Evolutionary conservation across 2,113 vertebrate genomes (phyloP), one percentile per base, ranked within the genome.

Genomic region (Clarias magur): DNA sequence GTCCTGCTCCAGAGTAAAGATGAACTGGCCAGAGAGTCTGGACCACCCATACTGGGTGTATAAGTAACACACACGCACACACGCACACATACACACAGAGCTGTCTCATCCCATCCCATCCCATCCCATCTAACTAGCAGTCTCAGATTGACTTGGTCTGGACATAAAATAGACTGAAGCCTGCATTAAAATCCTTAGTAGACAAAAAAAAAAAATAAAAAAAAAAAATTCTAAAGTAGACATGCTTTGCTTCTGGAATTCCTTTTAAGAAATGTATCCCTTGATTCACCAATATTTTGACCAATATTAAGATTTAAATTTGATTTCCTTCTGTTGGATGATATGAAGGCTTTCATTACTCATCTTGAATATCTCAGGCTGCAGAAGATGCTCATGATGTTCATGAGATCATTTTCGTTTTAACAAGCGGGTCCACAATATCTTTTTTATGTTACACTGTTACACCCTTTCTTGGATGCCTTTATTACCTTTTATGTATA

Each of bases 1-100:
- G 73, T 79, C 67, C 81, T 87, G 48, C 73, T 70, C 83, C 34
- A 80, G 30, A 67, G 86, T 89, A 90, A 92, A 85, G 88, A 87
- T 78, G 8, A 81, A 85, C 62, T 72, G 88, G 38, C 67, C 78
- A 84, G 0, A 87, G 70, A 10, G 84, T 89, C 91, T 38, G 57
- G 27, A 38, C 90, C 92, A 90, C 88, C 80, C 88, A 86, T 62
- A 85, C 67, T 72, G 57, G 63, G 73, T 67, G 72, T 63, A 27
- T 13, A 78, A 59, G 17, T 54, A 38, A 57, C 48, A 72, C 53
- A 27, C 68, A 59, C 48, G 53, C 48, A 72, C 53, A 27, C 68
- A 59, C 48, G 53, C 83, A 62, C 53, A 54, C 65, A 38, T 30
- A 72, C 34, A 73, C 70, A 42, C 34, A 73, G 34, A 42, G 8